Evolutionary conservation across 2,888 invertebrate species (phyloP), one percentile per base, ranked within the genome.

Genomic region (Callyntrura sp.): DNA sequence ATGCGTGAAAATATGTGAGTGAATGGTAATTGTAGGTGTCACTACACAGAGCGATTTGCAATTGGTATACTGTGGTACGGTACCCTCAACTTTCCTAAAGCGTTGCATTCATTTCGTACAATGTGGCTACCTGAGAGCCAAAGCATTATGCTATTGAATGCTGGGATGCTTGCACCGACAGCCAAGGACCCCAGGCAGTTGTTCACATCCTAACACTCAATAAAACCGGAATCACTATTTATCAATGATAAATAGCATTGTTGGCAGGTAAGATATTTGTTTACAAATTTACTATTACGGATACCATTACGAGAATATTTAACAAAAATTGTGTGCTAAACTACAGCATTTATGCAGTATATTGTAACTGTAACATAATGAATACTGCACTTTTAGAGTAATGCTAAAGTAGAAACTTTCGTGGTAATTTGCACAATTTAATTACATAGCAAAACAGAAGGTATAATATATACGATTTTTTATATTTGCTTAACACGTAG

Each of bases 181-280:
- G 85, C 85, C 90, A 82, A 17, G 90, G 86, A 85, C 82, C 90
- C 85, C 90, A 62, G 90, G 90, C 85, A 81, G 57, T 76, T 90
- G 85, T 82, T 76, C 90, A 65, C 90, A 86, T 90, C 85, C 82
- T 76, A 82, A 57, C 90, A 86, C 43, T 86, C 90, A 90, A 86
- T 90, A 28, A 81, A 35, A 6, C 14, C 3, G 17, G 14, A 35
- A 35, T 35, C 14, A 57, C n/a, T 57, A 57, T n/a, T n/a, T n/a
- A n/a, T n/a, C 57, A 28, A 35, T 35, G 35, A 6, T 4, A 70
- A 43, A n/a, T 23, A 6, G 11, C 25, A 9, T 25, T 62, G 28
- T 3, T 23, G 23, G 0, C 11, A 23, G 28, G 3, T 70, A 6
- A 17, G 14, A 70, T 28, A 65, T 62, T 23, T 28, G 78, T 6